phyloP scores from a whole-genome alignment of 2,888 invertebrate species.

The Sminthurinus aureus region DNA sequence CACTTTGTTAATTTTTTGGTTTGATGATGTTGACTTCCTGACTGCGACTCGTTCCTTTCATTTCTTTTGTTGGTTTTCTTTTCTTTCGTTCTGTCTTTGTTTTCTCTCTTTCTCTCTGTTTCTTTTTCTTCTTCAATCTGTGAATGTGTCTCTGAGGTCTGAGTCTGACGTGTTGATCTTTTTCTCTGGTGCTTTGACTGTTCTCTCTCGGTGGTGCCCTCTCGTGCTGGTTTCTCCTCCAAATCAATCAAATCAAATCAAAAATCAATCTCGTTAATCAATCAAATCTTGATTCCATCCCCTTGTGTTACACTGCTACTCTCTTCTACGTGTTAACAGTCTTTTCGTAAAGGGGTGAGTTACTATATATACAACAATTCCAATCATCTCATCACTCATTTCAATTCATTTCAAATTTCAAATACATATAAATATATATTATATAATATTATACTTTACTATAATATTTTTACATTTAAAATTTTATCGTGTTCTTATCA shows the following conservation, averaged over 20 bases:
- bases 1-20: no score
- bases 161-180: slow-evolving; percentile 56
- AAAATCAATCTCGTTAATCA: slow-evolving; percentile 46
- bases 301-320: slow-evolving; percentile 55
- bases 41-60: slow-evolving; percentile 37
- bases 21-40: slow-evolving; percentile 36
- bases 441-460: background rate
- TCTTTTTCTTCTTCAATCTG: slow-evolving; percentile 39
- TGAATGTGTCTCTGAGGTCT: slow-evolving; percentile 54
- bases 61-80: slow-evolving; percentile 2
- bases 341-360: slow-evolving; percentile 61
- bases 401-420: slow-evolving; percentile 38
- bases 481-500: no score
- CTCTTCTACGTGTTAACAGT: slow-evolving; percentile 57
- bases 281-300: slow-evolving; percentile 43
- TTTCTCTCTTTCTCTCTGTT: slow-evolving; percentile 24
- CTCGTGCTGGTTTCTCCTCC: slow-evolving; percentile 60
- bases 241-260: slow-evolving; percentile 42
- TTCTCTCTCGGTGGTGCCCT: slow-evolving; percentile 61
- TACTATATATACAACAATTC: slow-evolving; percentile 45
- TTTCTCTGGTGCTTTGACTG: slow-evolving; percentile 60
- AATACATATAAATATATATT: slow-evolving; percentile 3
- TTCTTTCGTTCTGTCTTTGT: slow-evolving; percentile 12
- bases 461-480: background rate
- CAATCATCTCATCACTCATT: slow-evolving; percentile 42